Evolutionary conservation across 2,113 vertebrate genomes (phyloP).

Genomic region (Nipponia nippon): DNA sequence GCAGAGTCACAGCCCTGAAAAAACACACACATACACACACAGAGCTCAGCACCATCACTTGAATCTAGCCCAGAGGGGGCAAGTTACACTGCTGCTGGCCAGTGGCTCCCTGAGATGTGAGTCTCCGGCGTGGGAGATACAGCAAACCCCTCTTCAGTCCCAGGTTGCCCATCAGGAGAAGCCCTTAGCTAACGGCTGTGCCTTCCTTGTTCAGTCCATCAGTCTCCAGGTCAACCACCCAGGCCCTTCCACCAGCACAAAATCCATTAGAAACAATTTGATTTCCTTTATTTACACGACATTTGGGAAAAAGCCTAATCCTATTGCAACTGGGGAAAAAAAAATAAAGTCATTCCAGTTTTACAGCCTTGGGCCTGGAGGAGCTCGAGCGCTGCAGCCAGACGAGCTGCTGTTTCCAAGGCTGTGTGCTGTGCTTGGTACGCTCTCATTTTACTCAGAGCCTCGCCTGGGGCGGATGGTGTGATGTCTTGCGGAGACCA

Average conservation of each 20-base stretch:
- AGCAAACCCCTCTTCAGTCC: not conserved
- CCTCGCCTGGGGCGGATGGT: fast-evolving
- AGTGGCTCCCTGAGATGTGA: not conserved
- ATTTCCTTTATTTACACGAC: not conserved
- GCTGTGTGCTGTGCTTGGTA: not conserved
- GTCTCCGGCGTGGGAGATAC: fast-evolving
- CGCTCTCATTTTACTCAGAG: not conserved
- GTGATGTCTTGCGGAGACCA: not conserved
- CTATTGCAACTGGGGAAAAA: not conserved
- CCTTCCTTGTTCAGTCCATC: not conserved
- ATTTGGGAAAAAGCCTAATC: not conserved
- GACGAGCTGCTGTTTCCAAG: not conserved
- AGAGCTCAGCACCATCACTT: not conserved
- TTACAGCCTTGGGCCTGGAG: not conserved
- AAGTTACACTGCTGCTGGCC: not conserved
- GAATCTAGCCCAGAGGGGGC: not conserved
- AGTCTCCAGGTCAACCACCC: not conserved
- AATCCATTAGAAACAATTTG: not conserved
- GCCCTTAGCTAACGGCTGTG: not conserved
- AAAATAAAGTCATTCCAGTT: not conserved
- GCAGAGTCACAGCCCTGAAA: not conserved
- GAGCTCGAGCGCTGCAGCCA: not conserved
- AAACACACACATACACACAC: not conserved
- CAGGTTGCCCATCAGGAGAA: not conserved
- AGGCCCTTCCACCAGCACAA: not conserved